Evolutionary conservation across 1,140 invertebrate species (phyloP), one percentile per base, ranked within the genome.

Genomic region (Euura saliciscinereae): DNA sequence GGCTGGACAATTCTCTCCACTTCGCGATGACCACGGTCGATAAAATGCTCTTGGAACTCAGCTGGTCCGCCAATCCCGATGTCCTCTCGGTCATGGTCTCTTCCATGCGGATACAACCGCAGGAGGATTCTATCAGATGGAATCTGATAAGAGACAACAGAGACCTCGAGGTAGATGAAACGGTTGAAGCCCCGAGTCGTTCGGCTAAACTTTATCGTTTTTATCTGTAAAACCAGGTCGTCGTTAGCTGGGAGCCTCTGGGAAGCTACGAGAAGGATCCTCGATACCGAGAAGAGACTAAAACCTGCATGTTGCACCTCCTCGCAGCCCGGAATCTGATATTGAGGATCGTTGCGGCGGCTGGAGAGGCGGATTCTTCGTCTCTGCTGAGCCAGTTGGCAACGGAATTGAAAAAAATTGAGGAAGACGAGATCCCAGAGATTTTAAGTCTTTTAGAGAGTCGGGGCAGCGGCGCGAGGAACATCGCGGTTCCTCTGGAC

Each of bases 1-100:
- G 93, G 71, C 84, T 98, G 46, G 92, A 94, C 73, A 92, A 94
- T 79, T 98, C 97, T 72, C 87, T 96, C 67, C 95, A 97, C 86
- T 94, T 93, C 84, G 91, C 92, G 6, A 88, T 90, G 73, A 91
- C 93, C 13, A 93, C 91, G 2, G 90, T 94, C 28, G 96, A 98
- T 86, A 92, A 92, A 73, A 92, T 94, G 85, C 84, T 97, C 44
- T 86, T 96, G 44, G 94, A 95, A 82, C 84, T 97, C 72, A 90
- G 95, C 45, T 85, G 90, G 76, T 84, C 87, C 76, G 81, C 85
- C 75, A 85, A 75, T 78, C 72, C 76, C 7, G 73, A 77, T 6
- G 71, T 78, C n/a, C 71, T 88, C 5, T 77, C 83, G 13, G 77
- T 78, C 65, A 79, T 81, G 6, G 77, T 87, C 45, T 77, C 74